Evolutionary conservation across 2,888 invertebrate genomes (phyloP).

Genomic region (Acrobasis repandana): DNA sequence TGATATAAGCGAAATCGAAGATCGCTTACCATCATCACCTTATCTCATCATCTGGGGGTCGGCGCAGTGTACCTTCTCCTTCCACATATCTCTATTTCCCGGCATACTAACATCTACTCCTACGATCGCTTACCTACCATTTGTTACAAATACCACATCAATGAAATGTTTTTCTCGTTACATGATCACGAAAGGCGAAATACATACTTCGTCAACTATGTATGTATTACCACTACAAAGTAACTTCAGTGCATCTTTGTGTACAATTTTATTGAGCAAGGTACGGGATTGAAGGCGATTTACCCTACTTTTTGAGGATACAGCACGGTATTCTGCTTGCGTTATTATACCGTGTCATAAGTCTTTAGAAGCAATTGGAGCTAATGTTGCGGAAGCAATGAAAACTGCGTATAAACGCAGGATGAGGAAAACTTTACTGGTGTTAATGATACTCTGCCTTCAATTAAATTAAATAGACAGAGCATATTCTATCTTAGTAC

Average conservation of each 20-base stretch:
- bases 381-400: slow-evolving; percentile 6
- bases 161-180: too few relatives aligned
- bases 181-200: too few relatives aligned
- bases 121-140: too few relatives aligned
- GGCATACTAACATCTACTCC: too few relatives aligned
- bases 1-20: too few relatives aligned
- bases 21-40: too few relatives aligned
- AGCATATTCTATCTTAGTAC: neutral
- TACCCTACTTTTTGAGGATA: slow-evolving; percentile 12
- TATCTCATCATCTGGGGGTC: too few relatives aligned
- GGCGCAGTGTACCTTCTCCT: too few relatives aligned
- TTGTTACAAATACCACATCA: too few relatives aligned
- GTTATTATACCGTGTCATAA: slow-evolving; percentile 5
- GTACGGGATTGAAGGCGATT: neutral
- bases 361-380: neutral
- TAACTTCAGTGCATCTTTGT: neutral
- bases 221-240: neutral
- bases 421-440: slow-evolving; percentile 6
- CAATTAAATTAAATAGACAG: neutral
- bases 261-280: neutral
- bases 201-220: neutral
- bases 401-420: neutral
- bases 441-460: neutral
- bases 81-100: too few relatives aligned
- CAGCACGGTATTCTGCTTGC: slow-evolving; percentile 1